Base-by-base conservation (phyloP, 2,797 vertebrate species). In the Propithecus perrieri region DNA sequence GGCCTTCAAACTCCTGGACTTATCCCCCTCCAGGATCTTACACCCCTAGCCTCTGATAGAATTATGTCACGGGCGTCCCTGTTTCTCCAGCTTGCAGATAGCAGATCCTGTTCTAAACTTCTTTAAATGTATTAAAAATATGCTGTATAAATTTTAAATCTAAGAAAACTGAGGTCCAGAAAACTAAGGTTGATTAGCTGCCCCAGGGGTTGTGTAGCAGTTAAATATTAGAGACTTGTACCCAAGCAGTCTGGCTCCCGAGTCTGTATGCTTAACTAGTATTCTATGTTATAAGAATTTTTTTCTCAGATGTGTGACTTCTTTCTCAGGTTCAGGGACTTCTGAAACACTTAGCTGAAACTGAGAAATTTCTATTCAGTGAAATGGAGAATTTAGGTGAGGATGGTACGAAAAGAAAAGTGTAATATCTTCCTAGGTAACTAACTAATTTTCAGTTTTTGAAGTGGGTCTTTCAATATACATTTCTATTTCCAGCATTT, bases 231-330 rank as follows among this genome's bases (percentile, higher is more conserved):
- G 15, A 84, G 26, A 84, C 35, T 69, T 53, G 1, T 8, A 75
- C 17, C 15, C 11, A 71, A 14, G 46, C 10, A 61, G 7, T 15
- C 35, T 50, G 43, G 30, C 12, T 67, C 22, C 38, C 46, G 7
- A 41, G 7, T 28, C 61, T 57, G 13, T 61, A n/a, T 81, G 26
- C 5, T 53, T 46, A 59, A 24, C 12, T 22, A 38, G 1, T 76
- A 22, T 75, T 87, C 65, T 43, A 2, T 61, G 67, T 61, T 33
- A 94, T 48, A 84, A 91, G 41, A 35, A 72, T 41, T 75, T 89
- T 59, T 96, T 98, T 89, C 61, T 0, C n/a, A 92, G 6, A 12
- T 78, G n/a, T 93, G n/a, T 95, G 2, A 50, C 61, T 95, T 93
- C 57, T 59, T 94, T 96, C 38, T 96, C 90, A 88, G 55, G 33